These are phyloP conservation scores for Leptinotarsa juncta DNA, from an alignment of 2,888 invertebrate genomes.

Conservation along the genomic window DNA sequence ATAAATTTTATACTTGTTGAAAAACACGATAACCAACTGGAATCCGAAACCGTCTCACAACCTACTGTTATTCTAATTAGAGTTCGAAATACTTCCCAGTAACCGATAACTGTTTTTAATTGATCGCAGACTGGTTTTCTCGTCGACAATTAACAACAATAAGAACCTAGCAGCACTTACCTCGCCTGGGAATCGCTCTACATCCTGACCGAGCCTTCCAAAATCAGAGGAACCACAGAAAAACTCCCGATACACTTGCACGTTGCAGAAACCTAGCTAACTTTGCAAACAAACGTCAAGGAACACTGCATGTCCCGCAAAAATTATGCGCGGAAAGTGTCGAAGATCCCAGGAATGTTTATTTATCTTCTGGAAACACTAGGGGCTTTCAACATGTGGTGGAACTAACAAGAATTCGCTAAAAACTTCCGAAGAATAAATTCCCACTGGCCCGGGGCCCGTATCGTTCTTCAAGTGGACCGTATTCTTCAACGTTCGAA, in stretches of 20 bases:
- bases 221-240: background rate
- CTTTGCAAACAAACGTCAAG: conserved; percentile 4
- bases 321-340: background rate
- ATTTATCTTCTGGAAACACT: background rate
- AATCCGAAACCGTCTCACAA: background rate
- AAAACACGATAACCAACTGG: background rate
- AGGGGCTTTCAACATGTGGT: background rate
- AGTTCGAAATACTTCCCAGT: conserved; percentile 16
- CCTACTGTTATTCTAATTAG: background rate
- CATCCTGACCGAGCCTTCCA: background rate
- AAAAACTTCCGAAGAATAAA: conserved; percentile 4
- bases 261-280: conserved; percentile 8
- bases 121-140: conserved; percentile 10
- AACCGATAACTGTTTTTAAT: conserved; percentile 13
- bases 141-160: conserved; percentile 4
- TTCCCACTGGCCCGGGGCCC: background rate
- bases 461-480: conserved; percentile 12
- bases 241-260: conserved; percentile 7
- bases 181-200: background rate
- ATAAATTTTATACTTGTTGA: background rate
- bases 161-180: background rate
- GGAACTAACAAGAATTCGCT: conserved; percentile 2
- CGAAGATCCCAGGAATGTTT: background rate
- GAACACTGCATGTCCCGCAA: conserved; percentile 14
- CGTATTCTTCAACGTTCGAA: conserved; percentile 12